These are phyloP conservation scores for Notarius quadriscutis DNA, from an alignment of 2,113 vertebrate genomes.

Conservation along the genomic window DNA sequence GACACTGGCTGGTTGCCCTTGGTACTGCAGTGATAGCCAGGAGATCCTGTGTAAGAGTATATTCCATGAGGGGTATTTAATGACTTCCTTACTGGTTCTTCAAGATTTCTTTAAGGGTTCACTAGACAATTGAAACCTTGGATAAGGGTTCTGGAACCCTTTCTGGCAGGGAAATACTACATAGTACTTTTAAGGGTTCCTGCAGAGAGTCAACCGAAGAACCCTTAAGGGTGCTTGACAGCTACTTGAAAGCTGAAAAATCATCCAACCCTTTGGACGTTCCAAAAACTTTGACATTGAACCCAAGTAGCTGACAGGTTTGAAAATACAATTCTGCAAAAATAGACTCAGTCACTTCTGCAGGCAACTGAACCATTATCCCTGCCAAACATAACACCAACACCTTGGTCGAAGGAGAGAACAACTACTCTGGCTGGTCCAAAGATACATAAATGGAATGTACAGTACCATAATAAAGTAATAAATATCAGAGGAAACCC, in stretches of 20 bases:
- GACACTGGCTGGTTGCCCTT: conserved; percentile 37
- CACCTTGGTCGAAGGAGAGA: neutral
- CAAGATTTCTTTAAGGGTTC: neutral
- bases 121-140: neutral
- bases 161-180: neutral
- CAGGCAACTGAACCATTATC: neutral
- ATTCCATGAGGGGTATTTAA: neutral
- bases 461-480: neutral
- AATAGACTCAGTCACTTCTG: neutral
- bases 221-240: neutral
- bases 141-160: neutral
- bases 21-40: conserved; percentile 12
- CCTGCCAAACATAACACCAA: neutral
- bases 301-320: neutral
- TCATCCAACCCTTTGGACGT: conserved; percentile 48
- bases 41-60: neutral
- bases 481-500: neutral
- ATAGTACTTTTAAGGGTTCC: neutral
- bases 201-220: neutral
- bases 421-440: neutral
- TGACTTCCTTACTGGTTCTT: neutral
- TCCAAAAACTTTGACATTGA: conserved; percentile 38
- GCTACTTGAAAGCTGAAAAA: neutral
- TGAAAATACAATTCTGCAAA: neutral
- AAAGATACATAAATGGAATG: neutral